These are phyloP conservation scores for Cassiopea xamachana DNA, from an alignment of 30 jellyfish, hydroid and myxozoan species.

Conservation along the genomic window DNA sequence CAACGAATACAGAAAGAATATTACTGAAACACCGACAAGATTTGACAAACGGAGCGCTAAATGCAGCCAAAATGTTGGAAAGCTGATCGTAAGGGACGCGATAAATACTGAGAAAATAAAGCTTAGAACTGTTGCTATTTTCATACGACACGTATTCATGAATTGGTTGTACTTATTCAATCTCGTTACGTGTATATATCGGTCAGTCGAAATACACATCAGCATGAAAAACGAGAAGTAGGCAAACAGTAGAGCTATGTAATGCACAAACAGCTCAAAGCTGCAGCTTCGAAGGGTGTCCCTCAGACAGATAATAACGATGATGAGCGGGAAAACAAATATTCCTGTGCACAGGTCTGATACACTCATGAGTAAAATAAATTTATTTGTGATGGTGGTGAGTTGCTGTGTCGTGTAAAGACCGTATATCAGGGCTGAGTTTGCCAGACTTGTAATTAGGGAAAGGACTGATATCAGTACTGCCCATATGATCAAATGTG, in stretches of 20 bases:
- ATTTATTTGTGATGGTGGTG: constrained; percentile 22
- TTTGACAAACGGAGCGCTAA: neutral
- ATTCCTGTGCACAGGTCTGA: neutral
- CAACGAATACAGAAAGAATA: constrained; percentile 14
- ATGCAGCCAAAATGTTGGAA: constrained; percentile 34
- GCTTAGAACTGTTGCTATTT: constrained; percentile 1
- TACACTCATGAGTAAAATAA: constrained; percentile 41
- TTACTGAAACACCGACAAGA: neutral
- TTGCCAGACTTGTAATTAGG: neutral
- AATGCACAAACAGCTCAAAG: constrained; percentile 13
- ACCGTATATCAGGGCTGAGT: neutral
- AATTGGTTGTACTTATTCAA: too few species aligned
- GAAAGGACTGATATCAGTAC: neutral
- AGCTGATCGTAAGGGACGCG: neutral
- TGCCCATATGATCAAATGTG: constrained; percentile 1
- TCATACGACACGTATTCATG: too few species aligned
- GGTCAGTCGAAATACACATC: too few species aligned
- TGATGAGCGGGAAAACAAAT: constrained; percentile 1
- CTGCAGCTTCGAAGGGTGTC: constrained; percentile 7
- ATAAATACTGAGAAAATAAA: constrained; percentile 4
- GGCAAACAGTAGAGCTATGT: neutral
- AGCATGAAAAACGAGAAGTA: too few species aligned
- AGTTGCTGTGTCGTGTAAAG: too few species aligned
- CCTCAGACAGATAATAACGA: neutral
- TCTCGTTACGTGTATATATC: too few species aligned